phyloP scores from a whole-genome alignment of 2,113 vertebrate genomes.

The Cathartes aura region DNA sequence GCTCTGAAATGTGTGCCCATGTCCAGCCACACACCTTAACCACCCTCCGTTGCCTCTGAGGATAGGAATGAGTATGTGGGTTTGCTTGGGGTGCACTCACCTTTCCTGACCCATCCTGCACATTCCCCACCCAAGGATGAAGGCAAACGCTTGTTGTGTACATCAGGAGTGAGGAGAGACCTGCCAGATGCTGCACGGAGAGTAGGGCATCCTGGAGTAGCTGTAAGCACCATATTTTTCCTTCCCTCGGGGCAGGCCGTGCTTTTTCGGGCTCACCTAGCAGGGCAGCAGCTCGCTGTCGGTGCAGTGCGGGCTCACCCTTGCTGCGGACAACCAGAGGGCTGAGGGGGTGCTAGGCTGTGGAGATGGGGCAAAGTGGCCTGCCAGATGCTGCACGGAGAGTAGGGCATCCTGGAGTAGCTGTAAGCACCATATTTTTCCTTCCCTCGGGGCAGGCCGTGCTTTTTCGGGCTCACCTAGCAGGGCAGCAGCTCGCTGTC shows the following conservation, averaged over 20 bases:
- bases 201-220: rapidly evolving
- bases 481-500: neutral
- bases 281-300: neutral
- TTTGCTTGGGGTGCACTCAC: neutral
- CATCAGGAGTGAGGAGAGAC: neutral
- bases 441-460: neutral
- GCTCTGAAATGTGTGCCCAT: neutral
- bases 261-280: neutral
- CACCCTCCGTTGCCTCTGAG: neutral
- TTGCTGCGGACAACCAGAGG: neutral
- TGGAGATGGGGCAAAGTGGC: too few species aligned
- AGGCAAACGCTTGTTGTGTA: neutral
- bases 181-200: rapidly evolving
- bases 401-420: rapidly evolving
- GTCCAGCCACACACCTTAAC: neutral
- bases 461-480: neutral
- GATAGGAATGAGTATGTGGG: neutral
- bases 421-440: neutral
- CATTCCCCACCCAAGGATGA: neutral
- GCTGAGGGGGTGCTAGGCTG: neutral
- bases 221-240: neutral
- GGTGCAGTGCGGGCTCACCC: neutral
- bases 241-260: neutral
- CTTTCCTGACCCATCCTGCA: neutral
- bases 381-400: rapidly evolving